These are phyloP conservation scores for Clivina fossor DNA, from an alignment of 2,888 invertebrate genomes.

Conservation along the genomic window DNA sequence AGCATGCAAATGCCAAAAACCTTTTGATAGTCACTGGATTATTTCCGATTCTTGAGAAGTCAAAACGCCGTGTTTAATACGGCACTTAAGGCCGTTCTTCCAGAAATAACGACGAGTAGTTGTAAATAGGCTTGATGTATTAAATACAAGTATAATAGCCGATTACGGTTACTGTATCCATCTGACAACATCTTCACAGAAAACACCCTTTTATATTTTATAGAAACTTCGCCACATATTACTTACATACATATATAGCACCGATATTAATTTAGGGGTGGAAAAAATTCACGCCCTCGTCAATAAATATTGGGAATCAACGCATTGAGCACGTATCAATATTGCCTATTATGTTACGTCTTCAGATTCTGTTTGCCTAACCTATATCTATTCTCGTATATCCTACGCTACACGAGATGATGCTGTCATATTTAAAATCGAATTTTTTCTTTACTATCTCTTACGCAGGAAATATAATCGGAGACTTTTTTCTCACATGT, in stretches of 20 bases:
- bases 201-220: conserved; percentile 12
- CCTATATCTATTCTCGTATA: too few species aligned
- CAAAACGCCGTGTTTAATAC: conserved; percentile 46
- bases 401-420: too few species aligned
- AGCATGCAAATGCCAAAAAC: too few species aligned
- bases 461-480: too few species aligned
- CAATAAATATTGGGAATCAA: conserved; percentile 7
- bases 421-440: too few species aligned
- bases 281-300: conserved; percentile 15
- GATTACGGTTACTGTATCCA: neutral
- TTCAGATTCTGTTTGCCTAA: too few species aligned
- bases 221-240: too few species aligned
- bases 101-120: conserved; percentile 19
- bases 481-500: too few species aligned
- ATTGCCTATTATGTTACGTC: too few species aligned
- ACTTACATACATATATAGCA: conserved; percentile 4
- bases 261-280: conserved; percentile 11
- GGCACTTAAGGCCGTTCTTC: conserved; percentile 23
- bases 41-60: conserved; percentile 41
- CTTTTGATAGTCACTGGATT: conserved; percentile 37
- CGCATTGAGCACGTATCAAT: too few species aligned
- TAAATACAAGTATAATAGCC: conserved; percentile 21
- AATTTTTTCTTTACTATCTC: too few species aligned
- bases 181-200: conserved; percentile 2
- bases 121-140: conserved; percentile 22